A percentile compares a stretch with the other conserved stretches of the same genome.
These are phyloP conservation scores for Coelopa frigida DNA, from an alignment of 1,140 invertebrate species.

Conservation along the genomic window DNA sequence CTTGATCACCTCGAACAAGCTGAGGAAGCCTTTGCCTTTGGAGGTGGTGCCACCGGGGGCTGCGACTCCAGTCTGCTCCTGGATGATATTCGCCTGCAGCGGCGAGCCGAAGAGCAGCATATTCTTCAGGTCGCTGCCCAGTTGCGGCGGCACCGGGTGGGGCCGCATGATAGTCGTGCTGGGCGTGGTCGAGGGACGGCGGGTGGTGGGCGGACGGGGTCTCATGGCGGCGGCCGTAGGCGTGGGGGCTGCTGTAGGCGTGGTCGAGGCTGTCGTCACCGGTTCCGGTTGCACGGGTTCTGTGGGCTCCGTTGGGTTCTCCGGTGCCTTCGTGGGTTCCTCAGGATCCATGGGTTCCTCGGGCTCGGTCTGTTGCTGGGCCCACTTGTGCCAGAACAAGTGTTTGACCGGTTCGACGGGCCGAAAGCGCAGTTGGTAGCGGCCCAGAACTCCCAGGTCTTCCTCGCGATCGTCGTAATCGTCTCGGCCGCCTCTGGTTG, in stretches of 20 bases:
- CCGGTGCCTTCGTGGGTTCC: conserved; percentile 17
- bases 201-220: conserved; percentile 16
- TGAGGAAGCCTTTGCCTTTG: conserved; percentile 51
- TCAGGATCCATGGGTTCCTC: conserved; percentile 12
- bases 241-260: conserved; percentile 14
- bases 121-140: conserved; percentile 23
- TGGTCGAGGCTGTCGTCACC: conserved; percentile 12
- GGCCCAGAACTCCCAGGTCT: background rate
- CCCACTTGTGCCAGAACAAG: conserved; percentile 22
- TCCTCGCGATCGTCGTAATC: conserved; percentile 21
- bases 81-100: conserved; percentile 30
- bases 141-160: conserved; percentile 11
- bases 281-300: conserved; percentile 31
- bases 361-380: conserved; percentile 15
- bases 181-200: conserved; percentile 19
- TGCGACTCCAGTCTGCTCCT: conserved; percentile 24
- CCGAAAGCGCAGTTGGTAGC: conserved; percentile 13
- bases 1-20: conserved; percentile 64
- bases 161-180: conserved; percentile 28
- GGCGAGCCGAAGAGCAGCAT: conserved; percentile 29
- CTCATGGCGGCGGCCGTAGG: conserved; percentile 17
- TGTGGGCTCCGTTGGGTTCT: conserved; percentile 10
- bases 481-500: conserved; percentile 20
- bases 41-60: conserved; percentile 22
- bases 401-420: conserved; percentile 16